These are phyloP conservation scores for Magallana angulata DNA, from an alignment of 1,140 invertebrate genomes.

Conservation along the genomic window DNA sequence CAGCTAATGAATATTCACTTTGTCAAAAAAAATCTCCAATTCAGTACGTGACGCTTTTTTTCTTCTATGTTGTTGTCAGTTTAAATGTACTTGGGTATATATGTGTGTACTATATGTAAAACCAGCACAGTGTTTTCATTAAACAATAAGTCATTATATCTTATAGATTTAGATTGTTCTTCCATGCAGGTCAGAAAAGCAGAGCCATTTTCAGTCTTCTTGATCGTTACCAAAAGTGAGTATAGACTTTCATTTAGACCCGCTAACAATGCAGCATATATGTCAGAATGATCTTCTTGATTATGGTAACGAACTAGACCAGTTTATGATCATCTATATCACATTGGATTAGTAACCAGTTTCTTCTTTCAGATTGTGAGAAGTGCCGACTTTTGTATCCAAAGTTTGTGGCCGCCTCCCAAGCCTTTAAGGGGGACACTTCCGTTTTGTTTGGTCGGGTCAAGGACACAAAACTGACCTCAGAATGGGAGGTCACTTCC, in stretches of 20 bases:
- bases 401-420: slow-evolving; percentile 62
- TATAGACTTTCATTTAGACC: neutral
- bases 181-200: neutral
- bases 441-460: slow-evolving; percentile 63
- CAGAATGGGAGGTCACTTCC: slow-evolving; percentile 57
- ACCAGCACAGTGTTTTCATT: too few species aligned
- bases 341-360: neutral
- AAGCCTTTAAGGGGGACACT: slow-evolving; percentile 59
- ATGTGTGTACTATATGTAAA: too few species aligned
- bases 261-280: too few species aligned
- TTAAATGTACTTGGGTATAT: too few species aligned
- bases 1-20: too few species aligned
- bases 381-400: slow-evolving; percentile 61
- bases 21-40: too few species aligned
- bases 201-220: slow-evolving; percentile 1
- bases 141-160: too few species aligned
- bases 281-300: too few species aligned
- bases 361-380: slow-evolving; percentile 55
- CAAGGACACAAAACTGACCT: slow-evolving; percentile 48
- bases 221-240: slow-evolving; percentile 7
- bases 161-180: neutral
- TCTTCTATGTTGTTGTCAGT: too few species aligned
- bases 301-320: too few species aligned
- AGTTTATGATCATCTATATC: too few species aligned
- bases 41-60: too few species aligned